Evolutionary conservation across 2,113 vertebrate species (phyloP).

Genomic region (Pelobates fuscus): DNA sequence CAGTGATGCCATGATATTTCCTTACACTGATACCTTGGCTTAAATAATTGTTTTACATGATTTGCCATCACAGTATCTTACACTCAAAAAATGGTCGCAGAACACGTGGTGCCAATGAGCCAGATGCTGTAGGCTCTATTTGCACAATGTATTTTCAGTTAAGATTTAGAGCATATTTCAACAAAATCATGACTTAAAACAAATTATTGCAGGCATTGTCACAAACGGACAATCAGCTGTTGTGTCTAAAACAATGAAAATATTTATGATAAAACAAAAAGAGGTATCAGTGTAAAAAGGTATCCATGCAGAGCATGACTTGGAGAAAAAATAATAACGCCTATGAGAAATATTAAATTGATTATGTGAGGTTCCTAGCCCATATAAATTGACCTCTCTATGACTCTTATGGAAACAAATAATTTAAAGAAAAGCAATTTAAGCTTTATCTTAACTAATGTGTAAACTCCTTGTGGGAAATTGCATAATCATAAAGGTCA

Average conservation of each 20-base stretch:
- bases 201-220: background rate
- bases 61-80: constrained; percentile 22
- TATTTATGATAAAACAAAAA: constrained; percentile 36
- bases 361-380: background rate
- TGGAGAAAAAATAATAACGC: constrained; percentile 69
- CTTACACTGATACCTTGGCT: constrained; percentile 50
- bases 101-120: background rate
- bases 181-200: constrained; percentile 1
- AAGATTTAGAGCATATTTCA: constrained; percentile 12
- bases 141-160: no score
- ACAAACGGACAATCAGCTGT: constrained; percentile 40
- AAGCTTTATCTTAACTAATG: background rate
- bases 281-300: constrained; percentile 52
- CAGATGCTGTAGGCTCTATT: no score
- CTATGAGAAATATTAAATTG: constrained; percentile 64
- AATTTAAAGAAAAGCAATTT: background rate
- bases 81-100: background rate
- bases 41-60: constrained; percentile 47
- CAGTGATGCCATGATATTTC: constrained; percentile 35
- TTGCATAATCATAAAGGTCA: background rate
- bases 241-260: constrained; percentile 15
- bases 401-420: background rate
- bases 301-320: constrained; percentile 60
- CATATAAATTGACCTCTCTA: no score
- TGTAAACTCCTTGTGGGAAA: background rate